Evolutionary conservation across 2,888 invertebrate species (phyloP).

Genomic region (Amphipoea oculea): DNA sequence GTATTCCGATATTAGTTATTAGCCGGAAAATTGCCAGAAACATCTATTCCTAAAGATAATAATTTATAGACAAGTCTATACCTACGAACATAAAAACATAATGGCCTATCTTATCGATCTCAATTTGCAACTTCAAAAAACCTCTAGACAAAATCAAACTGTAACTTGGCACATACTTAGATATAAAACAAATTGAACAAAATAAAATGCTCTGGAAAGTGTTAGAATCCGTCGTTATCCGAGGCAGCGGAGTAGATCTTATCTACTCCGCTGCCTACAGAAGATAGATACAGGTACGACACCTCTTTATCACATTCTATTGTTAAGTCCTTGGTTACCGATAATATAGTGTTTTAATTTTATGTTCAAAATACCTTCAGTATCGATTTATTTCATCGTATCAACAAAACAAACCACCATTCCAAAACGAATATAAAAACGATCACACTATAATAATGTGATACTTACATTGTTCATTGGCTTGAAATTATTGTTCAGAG

Average conservation of each 20-base stretch:
- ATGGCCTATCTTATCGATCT: not conserved
- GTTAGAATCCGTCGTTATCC: not conserved
- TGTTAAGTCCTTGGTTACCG: not conserved
- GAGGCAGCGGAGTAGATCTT: not conserved
- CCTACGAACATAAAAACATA: not conserved
- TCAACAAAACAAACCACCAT: not conserved
- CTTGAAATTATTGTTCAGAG: slow-evolving; percentile 45
- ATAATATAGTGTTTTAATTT: not conserved
- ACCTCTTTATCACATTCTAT: slow-evolving; percentile 6
- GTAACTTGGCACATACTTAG: slow-evolving; percentile 5
- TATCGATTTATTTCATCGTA: not conserved
- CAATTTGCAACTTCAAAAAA: slow-evolving; percentile 9
- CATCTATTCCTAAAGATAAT: not conserved
- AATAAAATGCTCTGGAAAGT: slow-evolving; percentile 21
- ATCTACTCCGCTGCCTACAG: no score
- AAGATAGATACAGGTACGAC: no score
- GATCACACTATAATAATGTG: slow-evolving; percentile 18
- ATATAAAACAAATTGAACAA: not conserved
- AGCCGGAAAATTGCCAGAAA: not conserved
- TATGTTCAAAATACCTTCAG: not conserved
- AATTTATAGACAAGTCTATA: not conserved
- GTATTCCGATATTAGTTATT: not conserved
- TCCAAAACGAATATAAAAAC: slow-evolving; percentile 11
- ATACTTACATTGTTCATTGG: slow-evolving; percentile 47
- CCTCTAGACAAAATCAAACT: slow-evolving; percentile 1